Evolutionary conservation across 2,797 vertebrate species (phyloP), one percentile per base, ranked within the genome.

Genomic region (Pseudomugil tenellus): DNA sequence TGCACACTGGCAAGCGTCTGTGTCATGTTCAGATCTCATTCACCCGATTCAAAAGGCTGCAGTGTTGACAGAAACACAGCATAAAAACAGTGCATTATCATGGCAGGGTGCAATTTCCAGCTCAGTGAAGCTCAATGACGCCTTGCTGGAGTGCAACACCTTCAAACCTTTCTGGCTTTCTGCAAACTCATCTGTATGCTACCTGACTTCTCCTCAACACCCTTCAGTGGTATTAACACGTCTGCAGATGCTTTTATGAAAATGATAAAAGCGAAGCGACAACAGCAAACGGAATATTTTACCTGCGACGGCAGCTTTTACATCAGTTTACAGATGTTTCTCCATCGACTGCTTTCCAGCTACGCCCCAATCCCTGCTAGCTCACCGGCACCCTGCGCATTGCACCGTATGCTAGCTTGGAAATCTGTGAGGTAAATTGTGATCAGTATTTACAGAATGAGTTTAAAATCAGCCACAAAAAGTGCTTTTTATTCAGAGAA

Each of bases 61-160:
- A 62, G 58, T 76, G 67, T 67, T 69, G 70, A 84, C 54, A 57
- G 67, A 81, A 73, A 67, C 67, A 49, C n/a, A 32, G 34, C 53
- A 62, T 34, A 70, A 28, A 66, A 79, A 73, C 51, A 63, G 46
- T 29, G 73, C 41, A 39, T 70, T 43, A 55, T 48, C 53, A 1
- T 69, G 2, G 51, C 72, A 26, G 70, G 74, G 48, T 54, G 81
- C 62, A 53, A 53, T 71, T 84, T 86, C 64, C 80, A 56, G 63
- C 63, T 76, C 67, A 72, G 53, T 3, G 32, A 51, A 67, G 65
- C 67, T 78, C 62, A 65, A 25, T 57, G 67, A 72, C 62, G 65
- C 58, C 57, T 62, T 60, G 31, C 39, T 53, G 16, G n/a, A 39
- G 31, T 26, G 61, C 56, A 48, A 37, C 70, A 70, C 46, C 21